These are phyloP conservation scores for Patiria pectinifera DNA, from an alignment of 53 echinoderm and acorn worm species.

Conservation along the genomic window DNA sequence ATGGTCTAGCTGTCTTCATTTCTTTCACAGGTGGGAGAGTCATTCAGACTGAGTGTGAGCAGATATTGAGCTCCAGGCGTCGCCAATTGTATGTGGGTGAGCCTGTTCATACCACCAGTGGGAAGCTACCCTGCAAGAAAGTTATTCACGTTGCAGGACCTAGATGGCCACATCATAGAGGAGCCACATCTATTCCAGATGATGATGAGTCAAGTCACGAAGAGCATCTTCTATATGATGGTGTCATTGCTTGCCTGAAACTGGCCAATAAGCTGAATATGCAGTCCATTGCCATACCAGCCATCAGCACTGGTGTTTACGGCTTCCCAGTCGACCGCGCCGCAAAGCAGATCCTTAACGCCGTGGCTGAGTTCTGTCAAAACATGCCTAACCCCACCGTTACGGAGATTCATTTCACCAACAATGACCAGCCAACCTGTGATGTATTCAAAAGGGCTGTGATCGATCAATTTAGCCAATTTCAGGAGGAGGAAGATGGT, in stretches of 20 bases:
- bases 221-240: constrained; percentile 26
- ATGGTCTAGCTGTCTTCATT: background rate
- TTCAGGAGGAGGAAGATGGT: constrained; percentile 17
- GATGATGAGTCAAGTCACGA: background rate
- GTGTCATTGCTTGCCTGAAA: constrained; percentile 14
- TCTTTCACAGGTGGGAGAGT: constrained; percentile 44
- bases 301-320: constrained; percentile 67
- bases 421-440: constrained; percentile 55
- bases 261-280: constrained; percentile 29
- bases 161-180: background rate
- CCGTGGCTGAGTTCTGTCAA: constrained; percentile 50
- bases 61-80: constrained; percentile 23
- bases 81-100: constrained; percentile 46
- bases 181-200: background rate
- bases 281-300: constrained; percentile 59
- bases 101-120: constrained; percentile 43
- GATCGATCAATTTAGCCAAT: constrained; percentile 9
- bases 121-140: constrained; percentile 55
- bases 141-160: constrained; percentile 73
- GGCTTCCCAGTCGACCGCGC: constrained; percentile 63
- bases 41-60: constrained; percentile 57
- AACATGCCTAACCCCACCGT: background rate
- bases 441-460: constrained; percentile 47
- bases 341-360: constrained; percentile 48
- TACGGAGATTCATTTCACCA: constrained; percentile 36